Evolutionary conservation across 2,113 vertebrate species (phyloP).

Genomic region (Malaclemys terrapin): DNA sequence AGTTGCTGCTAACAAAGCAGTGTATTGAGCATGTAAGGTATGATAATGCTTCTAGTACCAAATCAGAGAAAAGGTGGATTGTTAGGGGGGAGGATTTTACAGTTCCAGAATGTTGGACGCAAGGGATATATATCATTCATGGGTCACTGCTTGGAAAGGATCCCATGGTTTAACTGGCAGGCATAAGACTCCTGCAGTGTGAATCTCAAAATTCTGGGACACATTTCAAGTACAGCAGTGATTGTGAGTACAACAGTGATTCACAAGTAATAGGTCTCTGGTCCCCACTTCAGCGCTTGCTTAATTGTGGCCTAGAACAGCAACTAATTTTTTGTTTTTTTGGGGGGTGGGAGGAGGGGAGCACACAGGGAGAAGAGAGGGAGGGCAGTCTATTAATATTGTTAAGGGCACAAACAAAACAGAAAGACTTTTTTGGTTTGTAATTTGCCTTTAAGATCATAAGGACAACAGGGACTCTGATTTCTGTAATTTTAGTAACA

Average conservation of each 20-base stretch:
- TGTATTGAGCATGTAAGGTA: neutral
- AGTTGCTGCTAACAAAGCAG: neutral
- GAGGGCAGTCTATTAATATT: neutral
- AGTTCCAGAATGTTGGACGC: neutral
- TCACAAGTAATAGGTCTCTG: neutral
- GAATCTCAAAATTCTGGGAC: accelerated
- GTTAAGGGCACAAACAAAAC: neutral
- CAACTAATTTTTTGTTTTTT: too few species aligned
- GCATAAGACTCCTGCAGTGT: neutral
- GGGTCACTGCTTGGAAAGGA: neutral
- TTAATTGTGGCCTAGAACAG: neutral
- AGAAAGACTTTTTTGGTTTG: neutral
- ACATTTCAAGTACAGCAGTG: too few species aligned
- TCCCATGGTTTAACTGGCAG: neutral
- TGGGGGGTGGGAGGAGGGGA: too few species aligned
- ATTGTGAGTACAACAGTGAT: too few species aligned
- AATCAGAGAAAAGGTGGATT: neutral
- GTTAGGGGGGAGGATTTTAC: neutral
- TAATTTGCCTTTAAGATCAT: neutral
- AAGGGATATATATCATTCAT: neutral
- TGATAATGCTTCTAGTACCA: neutral
- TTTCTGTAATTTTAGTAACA: neutral
- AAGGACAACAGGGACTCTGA: neutral
- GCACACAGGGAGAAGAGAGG: too few species aligned
- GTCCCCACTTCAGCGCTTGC: neutral